Percentiles rank a stretch among this genome's conserved stretches.
phyloP scores from a whole-genome alignment of 2,113 vertebrate species.

The Phylloscopus whistleri region DNA sequence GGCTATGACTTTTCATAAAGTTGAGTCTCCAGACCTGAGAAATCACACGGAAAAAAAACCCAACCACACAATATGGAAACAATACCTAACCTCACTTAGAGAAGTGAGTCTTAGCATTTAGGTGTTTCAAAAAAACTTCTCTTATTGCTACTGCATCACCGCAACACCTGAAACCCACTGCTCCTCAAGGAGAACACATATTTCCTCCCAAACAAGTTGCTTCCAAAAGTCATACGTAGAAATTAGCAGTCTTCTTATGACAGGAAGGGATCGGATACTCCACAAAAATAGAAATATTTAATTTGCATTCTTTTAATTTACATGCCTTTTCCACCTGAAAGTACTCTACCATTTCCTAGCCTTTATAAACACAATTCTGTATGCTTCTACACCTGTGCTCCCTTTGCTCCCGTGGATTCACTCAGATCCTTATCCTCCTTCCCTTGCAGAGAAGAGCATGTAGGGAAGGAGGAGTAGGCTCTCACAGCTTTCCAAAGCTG shows the following conservation, averaged over 20 bases:
- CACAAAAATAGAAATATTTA: background rate
- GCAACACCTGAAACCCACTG: background rate
- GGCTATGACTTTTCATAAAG: background rate
- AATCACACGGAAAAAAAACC: background rate
- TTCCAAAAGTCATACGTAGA: rapidly evolving
- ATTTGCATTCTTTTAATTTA: background rate
- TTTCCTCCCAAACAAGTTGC: background rate
- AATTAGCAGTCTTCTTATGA: background rate
- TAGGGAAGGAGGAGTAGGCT: no score
- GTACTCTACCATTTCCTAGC: background rate
- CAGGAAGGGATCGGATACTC: background rate
- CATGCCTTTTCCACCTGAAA: background rate
- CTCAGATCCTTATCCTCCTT: background rate
- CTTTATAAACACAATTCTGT: background rate
- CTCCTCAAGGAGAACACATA: background rate
- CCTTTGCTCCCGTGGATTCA: background rate
- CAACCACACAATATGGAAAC: background rate
- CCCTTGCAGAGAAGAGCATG: background rate
- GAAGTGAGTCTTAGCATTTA: background rate
- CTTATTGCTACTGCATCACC: background rate
- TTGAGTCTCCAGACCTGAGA: background rate
- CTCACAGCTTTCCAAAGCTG: background rate
- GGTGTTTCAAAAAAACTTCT: background rate
- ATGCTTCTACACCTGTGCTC: background rate
- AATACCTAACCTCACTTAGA: background rate